Evolutionary conservation across 2,113 vertebrate species (phyloP), one percentile per base, ranked within the genome.

Genomic region (Albula goreensis): DNA sequence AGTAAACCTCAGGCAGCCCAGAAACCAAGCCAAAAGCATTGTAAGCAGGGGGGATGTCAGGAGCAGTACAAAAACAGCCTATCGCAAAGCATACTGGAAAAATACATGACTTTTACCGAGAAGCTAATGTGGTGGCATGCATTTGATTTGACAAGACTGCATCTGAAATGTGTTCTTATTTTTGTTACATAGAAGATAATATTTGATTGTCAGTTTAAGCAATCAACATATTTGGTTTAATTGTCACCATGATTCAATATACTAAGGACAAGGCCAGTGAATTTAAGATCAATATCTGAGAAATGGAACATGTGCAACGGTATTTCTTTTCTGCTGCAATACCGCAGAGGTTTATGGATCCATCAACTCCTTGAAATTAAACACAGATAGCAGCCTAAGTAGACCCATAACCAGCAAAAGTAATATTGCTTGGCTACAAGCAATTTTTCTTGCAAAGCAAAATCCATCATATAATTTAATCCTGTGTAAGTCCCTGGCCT

Each of bases 1-100:
- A 41, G 81, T 82, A 63, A 81, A 81, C 77, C 90, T 84, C 89
- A 81, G 25, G 81, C 87, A 86, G 81, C 85, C 82, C 57, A 80
- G 85, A 77, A 81, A 86, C 85, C 83, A 86, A 87, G 88, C 86
- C 53, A 41, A 31, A 85, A 85, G 81, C 63, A 85, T 4, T 22
- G 60, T 66, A 41, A 41, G 31, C 60, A 87, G 77, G 50, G 83
- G 82, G 88, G 86, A 87, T 87, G 85, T 90, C 90, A 88, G 86
- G 80, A 41, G 31, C 79, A 87, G 5, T 5, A 48, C 41, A 9
- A 49, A 41, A 49, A 19, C 78, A 66, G 78, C 78, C 12, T 50
- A 49, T 79, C 19, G 17, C 13, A 17, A 50, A 6, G 48, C 13
- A n/a, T 50, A 5, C 19, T 13, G 10, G 5, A 17, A 79, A 79